Base-by-base conservation (phyloP, 2,888 invertebrate genomes). In the Zeuzera pyrina region DNA sequence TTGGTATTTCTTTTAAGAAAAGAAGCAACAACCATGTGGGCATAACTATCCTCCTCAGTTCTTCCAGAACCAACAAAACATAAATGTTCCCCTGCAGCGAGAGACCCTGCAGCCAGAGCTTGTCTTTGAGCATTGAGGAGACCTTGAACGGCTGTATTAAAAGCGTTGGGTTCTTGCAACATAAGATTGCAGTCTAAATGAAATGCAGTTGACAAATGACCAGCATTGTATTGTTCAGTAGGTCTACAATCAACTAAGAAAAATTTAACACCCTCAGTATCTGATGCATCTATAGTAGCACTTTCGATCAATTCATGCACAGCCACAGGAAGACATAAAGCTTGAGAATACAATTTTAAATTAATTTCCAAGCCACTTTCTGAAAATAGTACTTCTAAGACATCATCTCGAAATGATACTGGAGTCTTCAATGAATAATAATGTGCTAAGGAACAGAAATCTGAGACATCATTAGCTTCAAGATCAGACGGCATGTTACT, bases 181-280 rank as follows among this genome's bases (percentile, higher is more conserved):
- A 98, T 96, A 56, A 99, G 85, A 73, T 95, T 95, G 56, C 97
- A 97, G 71, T 99, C 98, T 41, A 99, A 86, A 77, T 98, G 98
- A 83, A 98, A 99, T 33, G 98, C 98, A 31, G 97, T 98, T 1
- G 96, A 93, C 44, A 99, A 87, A 81, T 98, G 98, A 0, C 98
- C 98, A 33, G 92, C 91, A 79, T 98, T 98, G 64, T 98, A 99
- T 60, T 98, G 97, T 45, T 97, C 96, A 7, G 95, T 90, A 5
- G 98, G 97, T 42, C 99, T 88, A 68, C 98, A 98, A 72, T 99
- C 99, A 5, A 99, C 97, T 42, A 98, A 85, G 72, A 98, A 98
- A 72, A 97, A 99, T 50, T 94, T 87, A 0, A 93, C 91, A 41
- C 77, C 85, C 49, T 91, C 91, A 22, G 86, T 72, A 48, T 86